These are phyloP conservation scores for Scleropages formosus DNA, from an alignment of 2,797 vertebrate species.

Conservation along the genomic window DNA sequence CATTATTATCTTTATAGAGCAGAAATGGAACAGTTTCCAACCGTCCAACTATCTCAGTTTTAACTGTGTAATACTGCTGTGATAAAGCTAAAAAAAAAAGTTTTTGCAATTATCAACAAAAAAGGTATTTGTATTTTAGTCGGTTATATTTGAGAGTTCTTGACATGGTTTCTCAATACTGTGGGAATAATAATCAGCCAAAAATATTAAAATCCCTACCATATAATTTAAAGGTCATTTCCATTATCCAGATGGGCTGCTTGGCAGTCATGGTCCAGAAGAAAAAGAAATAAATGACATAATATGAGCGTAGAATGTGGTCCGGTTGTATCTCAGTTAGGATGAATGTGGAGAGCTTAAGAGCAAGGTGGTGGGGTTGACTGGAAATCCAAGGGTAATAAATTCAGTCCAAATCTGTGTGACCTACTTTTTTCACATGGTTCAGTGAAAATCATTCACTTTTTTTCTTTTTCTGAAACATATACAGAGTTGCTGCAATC, in stretches of 20 bases:
- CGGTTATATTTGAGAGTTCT: slow-evolving; percentile 16
- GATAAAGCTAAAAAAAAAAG: slow-evolving; percentile 52
- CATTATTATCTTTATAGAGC: slow-evolving; percentile 52
- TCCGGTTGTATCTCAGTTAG: slow-evolving; percentile 37
- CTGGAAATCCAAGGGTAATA: slow-evolving; percentile 43
- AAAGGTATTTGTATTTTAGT: slow-evolving; percentile 41
- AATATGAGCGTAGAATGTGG: slow-evolving; percentile 54
- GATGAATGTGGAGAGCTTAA: slow-evolving; percentile 33
- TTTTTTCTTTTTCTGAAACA: no score
- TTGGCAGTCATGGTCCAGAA: slow-evolving; percentile 58
- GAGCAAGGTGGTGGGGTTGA: slow-evolving; percentile 35
- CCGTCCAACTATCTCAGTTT: slow-evolving; percentile 64
- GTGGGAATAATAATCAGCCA: slow-evolving; percentile 65
- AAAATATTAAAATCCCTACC: slow-evolving; percentile 58
- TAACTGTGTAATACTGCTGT: slow-evolving; percentile 67
- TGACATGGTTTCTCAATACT: slow-evolving; percentile 62
- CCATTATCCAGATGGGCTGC: slow-evolving; percentile 71
- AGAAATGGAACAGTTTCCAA: slow-evolving; percentile 39
- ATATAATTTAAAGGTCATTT: slow-evolving; percentile 69
- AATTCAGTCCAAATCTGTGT: slow-evolving; percentile 33
- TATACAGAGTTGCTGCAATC: background rate
- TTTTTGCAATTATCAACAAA: slow-evolving; percentile 57
- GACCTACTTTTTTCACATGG: slow-evolving; percentile 35
- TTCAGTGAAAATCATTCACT: slow-evolving; percentile 11
- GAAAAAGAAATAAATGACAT: slow-evolving; percentile 65